A percentile compares a stretch with the other conserved stretches of the same genome.
These are phyloP conservation scores for Barnardius zonarius DNA, from an alignment of 2,113 vertebrate genomes.

Conservation along the genomic window DNA sequence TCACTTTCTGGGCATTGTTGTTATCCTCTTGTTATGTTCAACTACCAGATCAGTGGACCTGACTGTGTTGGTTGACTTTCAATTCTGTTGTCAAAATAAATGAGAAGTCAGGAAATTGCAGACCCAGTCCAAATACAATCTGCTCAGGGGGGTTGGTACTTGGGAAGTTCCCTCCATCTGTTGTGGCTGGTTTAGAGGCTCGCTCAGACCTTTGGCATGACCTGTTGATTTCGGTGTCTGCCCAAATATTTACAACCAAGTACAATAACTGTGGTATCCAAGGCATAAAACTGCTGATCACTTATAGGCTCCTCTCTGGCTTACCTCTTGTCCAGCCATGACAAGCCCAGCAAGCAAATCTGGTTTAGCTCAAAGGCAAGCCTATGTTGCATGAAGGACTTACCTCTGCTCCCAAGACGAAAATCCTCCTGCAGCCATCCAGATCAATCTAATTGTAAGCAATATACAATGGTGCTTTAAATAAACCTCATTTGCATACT, in stretches of 20 bases:
- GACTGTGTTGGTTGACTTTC: neutral
- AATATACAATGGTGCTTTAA: conserved; percentile 47
- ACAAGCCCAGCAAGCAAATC: neutral
- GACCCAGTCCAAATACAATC: neutral
- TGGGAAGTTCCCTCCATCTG: neutral
- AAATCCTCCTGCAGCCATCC: neutral
- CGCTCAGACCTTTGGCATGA: neutral
- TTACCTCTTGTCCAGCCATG: neutral
- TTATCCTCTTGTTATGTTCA: neutral
- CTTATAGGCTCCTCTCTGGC: neutral
- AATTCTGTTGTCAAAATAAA: neutral
- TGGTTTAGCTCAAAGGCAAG: neutral
- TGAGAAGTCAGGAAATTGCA: neutral
- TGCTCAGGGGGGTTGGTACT: neutral
- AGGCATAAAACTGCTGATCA: neutral
- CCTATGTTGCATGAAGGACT: neutral
- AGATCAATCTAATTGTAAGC: conserved; percentile 45
- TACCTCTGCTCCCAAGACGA: neutral
- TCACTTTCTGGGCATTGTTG: neutral
- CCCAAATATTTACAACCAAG: neutral
- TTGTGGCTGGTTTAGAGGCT: neutral
- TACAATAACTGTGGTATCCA: neutral
- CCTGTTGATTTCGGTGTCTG: neutral
- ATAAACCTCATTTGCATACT: conserved; percentile 57
- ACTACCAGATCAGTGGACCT: neutral